A percentile compares a stretch with the other conserved stretches of the same genome.
Conservation (phyloP, 1,140 invertebrate genomes). For the Platyura marginata region DNA sequence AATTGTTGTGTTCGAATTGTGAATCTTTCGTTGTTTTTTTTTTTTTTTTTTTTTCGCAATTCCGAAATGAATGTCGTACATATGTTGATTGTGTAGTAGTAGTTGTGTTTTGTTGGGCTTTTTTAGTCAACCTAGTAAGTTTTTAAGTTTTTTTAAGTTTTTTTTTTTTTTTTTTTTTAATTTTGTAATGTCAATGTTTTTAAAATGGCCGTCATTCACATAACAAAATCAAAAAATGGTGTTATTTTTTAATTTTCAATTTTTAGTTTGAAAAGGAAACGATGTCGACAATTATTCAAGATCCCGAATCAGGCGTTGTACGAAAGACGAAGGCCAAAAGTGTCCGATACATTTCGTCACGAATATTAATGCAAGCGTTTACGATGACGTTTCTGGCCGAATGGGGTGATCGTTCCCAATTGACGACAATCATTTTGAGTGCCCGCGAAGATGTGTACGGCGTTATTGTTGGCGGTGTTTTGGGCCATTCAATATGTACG, state of each 20-base stretch:
- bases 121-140: too few relatives aligned
- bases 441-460: conserved; percentile 62
- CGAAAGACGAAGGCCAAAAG: conserved; percentile 1
- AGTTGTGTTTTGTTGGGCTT: too few relatives aligned
- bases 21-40: too few relatives aligned
- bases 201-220: neutral
- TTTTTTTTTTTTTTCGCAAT: too few relatives aligned
- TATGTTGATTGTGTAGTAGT: too few relatives aligned
- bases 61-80: too few relatives aligned
- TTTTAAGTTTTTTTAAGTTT: too few relatives aligned
- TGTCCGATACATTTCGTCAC: conserved; percentile 16
- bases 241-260: neutral
- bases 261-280: conserved; percentile 28
- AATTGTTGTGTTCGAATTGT: too few relatives aligned
- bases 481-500: conserved; percentile 91
- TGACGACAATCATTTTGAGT: conserved; percentile 73
- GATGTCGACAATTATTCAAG: conserved; percentile 22
- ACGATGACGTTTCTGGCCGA: conserved; percentile 95
- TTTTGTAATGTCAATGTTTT: too few relatives aligned
- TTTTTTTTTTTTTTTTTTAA: neutral
- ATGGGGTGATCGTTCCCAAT: conserved; percentile 96
- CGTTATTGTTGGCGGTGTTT: conserved; percentile 78
- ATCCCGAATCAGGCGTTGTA: conserved; percentile 33
- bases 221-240: neutral
- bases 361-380: conserved; percentile 60